A percentile compares a stretch with the other conserved stretches of the same genome.
phyloP scores from a whole-genome alignment of 2,888 invertebrate species.

The Lissonota sp. region DNA sequence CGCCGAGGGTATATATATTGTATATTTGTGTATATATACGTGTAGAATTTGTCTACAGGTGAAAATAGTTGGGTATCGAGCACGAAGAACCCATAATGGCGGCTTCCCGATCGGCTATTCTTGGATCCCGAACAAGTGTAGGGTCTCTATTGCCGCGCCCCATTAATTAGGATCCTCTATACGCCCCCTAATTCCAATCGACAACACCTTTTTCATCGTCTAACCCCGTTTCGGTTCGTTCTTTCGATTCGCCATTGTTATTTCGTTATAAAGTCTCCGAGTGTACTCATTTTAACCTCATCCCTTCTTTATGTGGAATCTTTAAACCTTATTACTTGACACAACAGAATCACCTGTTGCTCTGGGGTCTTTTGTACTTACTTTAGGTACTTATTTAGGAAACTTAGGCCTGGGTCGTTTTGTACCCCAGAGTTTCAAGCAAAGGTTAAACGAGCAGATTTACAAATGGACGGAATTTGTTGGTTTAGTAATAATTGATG shows the following conservation, averaged over 20 bases:
- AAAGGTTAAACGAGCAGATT: no score
- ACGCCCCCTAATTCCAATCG: background rate
- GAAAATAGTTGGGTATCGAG: background rate
- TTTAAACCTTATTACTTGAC: no score
- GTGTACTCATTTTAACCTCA: background rate
- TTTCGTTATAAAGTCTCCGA: no score
- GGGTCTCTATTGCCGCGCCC: conserved; percentile 42
- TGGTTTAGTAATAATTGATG: no score
- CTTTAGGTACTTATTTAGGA: no score
- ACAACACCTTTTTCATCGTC: conserved; percentile 68
- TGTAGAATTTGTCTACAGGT: background rate
- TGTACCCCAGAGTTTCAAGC: no score
- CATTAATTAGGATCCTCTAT: conserved; percentile 48
- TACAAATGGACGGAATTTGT: no score
- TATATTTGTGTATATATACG: background rate
- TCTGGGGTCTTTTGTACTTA: no score
- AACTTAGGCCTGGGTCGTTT: no score
- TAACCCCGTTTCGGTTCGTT: conserved; percentile 72
- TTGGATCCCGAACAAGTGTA: conserved; percentile 8
- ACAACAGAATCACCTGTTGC: no score
- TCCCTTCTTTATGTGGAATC: background rate
- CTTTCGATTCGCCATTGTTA: conserved; percentile 74
- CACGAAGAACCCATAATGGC: conserved; percentile 2
- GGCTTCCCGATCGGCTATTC: background rate
- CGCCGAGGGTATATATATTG: background rate